Conservation (phyloP, 2,888 invertebrate genomes). For the Lithophane leautieri region DNA sequence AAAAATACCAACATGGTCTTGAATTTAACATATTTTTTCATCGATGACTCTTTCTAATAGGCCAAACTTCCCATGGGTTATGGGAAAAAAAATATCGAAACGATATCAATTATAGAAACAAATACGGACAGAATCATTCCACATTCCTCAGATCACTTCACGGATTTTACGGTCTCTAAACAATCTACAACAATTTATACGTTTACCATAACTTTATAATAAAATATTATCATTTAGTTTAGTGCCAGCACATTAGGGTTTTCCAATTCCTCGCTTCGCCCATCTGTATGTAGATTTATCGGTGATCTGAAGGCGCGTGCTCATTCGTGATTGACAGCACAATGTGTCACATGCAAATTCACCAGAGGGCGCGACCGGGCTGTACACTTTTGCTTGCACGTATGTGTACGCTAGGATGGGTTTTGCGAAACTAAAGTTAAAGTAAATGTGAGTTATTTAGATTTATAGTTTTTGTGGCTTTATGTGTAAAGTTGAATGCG, state of each 20-base stretch:
- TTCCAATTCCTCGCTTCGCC: slow-evolving; percentile 68
- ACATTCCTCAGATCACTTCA: slow-evolving; percentile 48
- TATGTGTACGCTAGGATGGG: slow-evolving; percentile 55
- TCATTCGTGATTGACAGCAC: slow-evolving; percentile 82
- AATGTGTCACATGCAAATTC: slow-evolving; percentile 84
- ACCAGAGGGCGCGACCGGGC: slow-evolving; percentile 71
- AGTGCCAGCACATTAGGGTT: slow-evolving; percentile 77
- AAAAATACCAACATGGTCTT: slow-evolving; percentile 37
- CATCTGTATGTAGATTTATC: slow-evolving; percentile 80
- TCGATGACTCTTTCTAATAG: slow-evolving; percentile 40
- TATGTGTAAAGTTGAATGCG: slow-evolving; percentile 50
- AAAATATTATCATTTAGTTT: slow-evolving; percentile 68
- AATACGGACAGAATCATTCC: slow-evolving; percentile 35
- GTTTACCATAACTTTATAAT: slow-evolving; percentile 47
- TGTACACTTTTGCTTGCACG: slow-evolving; percentile 63
- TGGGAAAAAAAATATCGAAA: slow-evolving; percentile 47
- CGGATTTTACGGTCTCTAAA: slow-evolving; percentile 25
- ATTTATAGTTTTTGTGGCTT: slow-evolving; percentile 63
- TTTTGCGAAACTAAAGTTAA: slow-evolving; percentile 54
- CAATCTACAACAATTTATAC: slow-evolving; percentile 41
- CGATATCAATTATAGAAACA: slow-evolving; percentile 50
- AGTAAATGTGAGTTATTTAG: slow-evolving; percentile 53
- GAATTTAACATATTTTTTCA: slow-evolving; percentile 36
- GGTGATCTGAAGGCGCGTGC: slow-evolving; percentile 78
- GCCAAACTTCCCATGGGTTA: slow-evolving; percentile 30